Evolutionary conservation across 2,113 vertebrate genomes (phyloP), one percentile per base, ranked within the genome.

Genomic region (Capra hircus): DNA sequence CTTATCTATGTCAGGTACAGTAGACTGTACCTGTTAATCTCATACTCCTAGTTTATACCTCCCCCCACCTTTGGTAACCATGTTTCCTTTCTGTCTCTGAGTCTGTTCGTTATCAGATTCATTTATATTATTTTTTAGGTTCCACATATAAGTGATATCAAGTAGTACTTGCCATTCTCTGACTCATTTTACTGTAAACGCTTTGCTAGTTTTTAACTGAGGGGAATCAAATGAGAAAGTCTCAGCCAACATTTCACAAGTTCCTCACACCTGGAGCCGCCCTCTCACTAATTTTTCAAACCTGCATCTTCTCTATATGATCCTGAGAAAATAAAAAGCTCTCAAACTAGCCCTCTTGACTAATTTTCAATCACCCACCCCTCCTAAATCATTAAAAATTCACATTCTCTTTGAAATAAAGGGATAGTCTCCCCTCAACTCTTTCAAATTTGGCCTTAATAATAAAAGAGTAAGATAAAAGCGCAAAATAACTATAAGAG

Each of bases 381-480:
- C 28, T 12, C 17, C 7, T 27, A 80, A 86, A 16, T 59, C 60
- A 90, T 21, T 86, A 78, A 45, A 86, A 91, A 93, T 21, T 53
- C 23, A 80, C 43, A 52, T 96, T 80, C 62, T 33, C 17, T 55
- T 93, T 55, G 53, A 71, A 90, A 93, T 88, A 27, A 84, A 60
- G 21, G 57, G 11, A 60, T 64, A 92, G 43, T 23, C 2, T 21
- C 33, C 30, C 40, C 30, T 4, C 62, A 25, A 10, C 21, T 17
- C 36, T 93, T 92, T 93, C 10, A 30, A 67, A 74, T 84, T 52
- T 57, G 82, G 77, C 40, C 52, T 98, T 88, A 67, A 83, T 2
- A 74, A 90, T 85, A 60, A 60, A 96, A 82, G 21, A 94, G 64
- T 67, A 40, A 77, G 91, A 85, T 33, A 95, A 96, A 93, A 89